Evolutionary conservation across 1,140 invertebrate genomes (phyloP).

Genomic region (Drosophila ananassae): DNA sequence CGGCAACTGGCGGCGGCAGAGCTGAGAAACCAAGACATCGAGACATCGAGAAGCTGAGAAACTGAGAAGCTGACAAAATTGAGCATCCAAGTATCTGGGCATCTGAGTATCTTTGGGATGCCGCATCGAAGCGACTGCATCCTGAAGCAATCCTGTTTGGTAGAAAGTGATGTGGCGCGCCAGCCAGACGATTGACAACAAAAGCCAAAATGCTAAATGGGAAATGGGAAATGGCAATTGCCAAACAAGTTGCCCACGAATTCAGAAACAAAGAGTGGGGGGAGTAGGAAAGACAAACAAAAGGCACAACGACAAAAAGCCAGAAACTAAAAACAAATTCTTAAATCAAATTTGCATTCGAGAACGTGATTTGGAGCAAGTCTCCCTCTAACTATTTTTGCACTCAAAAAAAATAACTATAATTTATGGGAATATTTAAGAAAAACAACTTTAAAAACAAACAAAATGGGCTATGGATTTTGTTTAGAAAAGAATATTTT

Average conservation of each 20-base stretch:
- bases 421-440: too few relatives aligned
- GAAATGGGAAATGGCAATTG: slow-evolving; percentile 33
- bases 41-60: slow-evolving; percentile 28
- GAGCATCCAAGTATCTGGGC: slow-evolving; percentile 17
- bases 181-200: slow-evolving; percentile 52
- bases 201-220: slow-evolving; percentile 42
- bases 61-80: slow-evolving; percentile 21
- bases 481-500: too few relatives aligned
- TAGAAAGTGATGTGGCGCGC: slow-evolving; percentile 75
- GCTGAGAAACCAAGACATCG: slow-evolving; percentile 29
- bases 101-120: slow-evolving; percentile 49
- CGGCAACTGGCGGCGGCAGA: slow-evolving; percentile 5
- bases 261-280: slow-evolving; percentile 12
- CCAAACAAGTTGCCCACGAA: slow-evolving; percentile 56
- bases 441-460: too few relatives aligned
- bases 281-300: slow-evolving; percentile 7
- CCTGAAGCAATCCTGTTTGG: slow-evolving; percentile 76
- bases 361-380: slow-evolving; percentile 59
- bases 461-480: too few relatives aligned
- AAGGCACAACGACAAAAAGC: slow-evolving; percentile 9
- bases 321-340: slow-evolving; percentile 26
- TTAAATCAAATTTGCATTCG: slow-evolving; percentile 37
- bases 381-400: neutral
- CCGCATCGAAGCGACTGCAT: slow-evolving; percentile 57
- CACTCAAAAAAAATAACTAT: neutral